These are phyloP conservation scores for Strongylocentrotus purpuratus DNA, from an alignment of 35 echinoderm and acorn worm species.

Conservation along the genomic window DNA sequence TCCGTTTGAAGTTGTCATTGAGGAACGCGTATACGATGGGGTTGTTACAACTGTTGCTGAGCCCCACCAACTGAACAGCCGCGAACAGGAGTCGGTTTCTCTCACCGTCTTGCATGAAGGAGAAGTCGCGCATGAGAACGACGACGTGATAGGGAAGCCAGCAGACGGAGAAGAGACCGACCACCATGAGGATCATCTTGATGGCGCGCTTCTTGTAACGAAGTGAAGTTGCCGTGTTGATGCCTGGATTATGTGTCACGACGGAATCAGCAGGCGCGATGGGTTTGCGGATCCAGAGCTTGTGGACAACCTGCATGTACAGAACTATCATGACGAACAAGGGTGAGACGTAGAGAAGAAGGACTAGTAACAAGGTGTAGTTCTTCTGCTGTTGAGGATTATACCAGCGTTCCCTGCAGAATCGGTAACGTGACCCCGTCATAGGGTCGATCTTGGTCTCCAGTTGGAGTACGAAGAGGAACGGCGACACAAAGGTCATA, in stretches of 20 bases:
- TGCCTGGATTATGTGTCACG: not conserved
- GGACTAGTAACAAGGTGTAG: conserved; percentile 66
- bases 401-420: conserved; percentile 78
- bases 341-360: conserved; percentile 79
- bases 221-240: conserved; percentile 52
- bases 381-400: conserved; percentile 61
- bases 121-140: conserved; percentile 69
- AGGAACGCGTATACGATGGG: conserved; percentile 91
- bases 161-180: conserved; percentile 73
- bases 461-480: conserved; percentile 65
- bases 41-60: conserved; percentile 90
- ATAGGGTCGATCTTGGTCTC: conserved; percentile 56
- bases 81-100: conserved; percentile 70
- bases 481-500: conserved; percentile 62
- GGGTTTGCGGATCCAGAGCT: conserved; percentile 79
- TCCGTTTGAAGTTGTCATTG: conserved; percentile 88
- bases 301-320: conserved; percentile 70
- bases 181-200: conserved; percentile 86
- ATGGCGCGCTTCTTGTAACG: conserved; percentile 88
- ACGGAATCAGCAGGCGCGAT: conserved; percentile 49
- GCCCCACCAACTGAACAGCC: conserved; percentile 70
- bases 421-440: conserved; percentile 57
- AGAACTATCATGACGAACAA: conserved; percentile 70
- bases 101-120: conserved; percentile 67
- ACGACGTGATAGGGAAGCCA: conserved; percentile 94